Conservation (phyloP, 2,797 vertebrate species). For the Neoniphon sammara region DNA sequence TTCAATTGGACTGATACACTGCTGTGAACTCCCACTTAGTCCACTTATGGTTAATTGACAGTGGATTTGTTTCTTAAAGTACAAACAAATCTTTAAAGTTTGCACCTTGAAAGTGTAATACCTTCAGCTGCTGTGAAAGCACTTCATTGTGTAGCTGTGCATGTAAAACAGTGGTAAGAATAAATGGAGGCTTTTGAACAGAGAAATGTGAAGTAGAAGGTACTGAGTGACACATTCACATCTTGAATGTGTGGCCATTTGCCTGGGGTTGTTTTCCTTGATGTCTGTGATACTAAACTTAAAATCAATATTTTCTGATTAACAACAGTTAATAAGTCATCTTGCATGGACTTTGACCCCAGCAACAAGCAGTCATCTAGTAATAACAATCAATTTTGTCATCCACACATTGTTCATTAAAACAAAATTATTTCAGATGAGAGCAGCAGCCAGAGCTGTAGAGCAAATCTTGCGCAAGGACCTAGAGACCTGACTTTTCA, state of each 20-base stretch:
- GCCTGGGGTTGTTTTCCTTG: conserved; percentile 11
- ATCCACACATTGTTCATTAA: not conserved
- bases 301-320: conserved; percentile 3
- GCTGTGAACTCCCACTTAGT: conserved; percentile 59
- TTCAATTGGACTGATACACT: conserved; percentile 62
- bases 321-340: not conserved
- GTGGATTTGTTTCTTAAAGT: conserved; percentile 72
- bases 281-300: conserved; percentile 5
- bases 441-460: not conserved
- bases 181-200: conserved; percentile 46
- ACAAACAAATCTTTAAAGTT: conserved; percentile 69
- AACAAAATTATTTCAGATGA: not conserved
- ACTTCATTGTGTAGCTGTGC: conserved; percentile 51
- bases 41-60: conserved; percentile 63
- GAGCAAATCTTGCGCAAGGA: not conserved
- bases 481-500: conserved; percentile 15
- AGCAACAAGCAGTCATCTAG: conserved; percentile 2
- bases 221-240: conserved; percentile 15
- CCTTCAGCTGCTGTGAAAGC: conserved; percentile 58
- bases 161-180: conserved; percentile 51
- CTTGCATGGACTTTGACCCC: not conserved
- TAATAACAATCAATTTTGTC: not conserved
- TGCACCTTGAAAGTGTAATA: conserved; percentile 62
- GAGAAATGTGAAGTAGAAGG: conserved; percentile 33
- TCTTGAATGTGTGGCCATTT: conserved; percentile 2